Conservation (phyloP, 2,113 vertebrate species). For the Thamnophis sirtalis region DNA sequence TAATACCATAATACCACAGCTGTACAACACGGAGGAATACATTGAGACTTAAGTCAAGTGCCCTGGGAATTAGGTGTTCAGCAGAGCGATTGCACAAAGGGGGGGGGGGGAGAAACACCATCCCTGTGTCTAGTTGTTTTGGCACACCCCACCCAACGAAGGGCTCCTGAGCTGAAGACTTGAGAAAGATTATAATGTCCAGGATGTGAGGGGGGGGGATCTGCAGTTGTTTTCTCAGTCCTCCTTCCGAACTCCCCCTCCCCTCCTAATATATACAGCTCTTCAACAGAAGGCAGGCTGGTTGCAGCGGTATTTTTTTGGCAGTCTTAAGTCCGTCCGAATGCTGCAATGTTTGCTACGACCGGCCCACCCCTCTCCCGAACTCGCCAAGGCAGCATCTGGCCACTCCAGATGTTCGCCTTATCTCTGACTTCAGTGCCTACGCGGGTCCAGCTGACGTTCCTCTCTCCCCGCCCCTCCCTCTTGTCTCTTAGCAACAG, state of each 20-base stretch:
- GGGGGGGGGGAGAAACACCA: no score
- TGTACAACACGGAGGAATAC: no score
- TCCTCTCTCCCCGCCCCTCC: neutral
- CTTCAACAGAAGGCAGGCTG: no score
- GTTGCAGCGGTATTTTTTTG: neutral
- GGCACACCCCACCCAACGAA: neutral
- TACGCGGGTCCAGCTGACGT: slow-evolving; percentile 50
- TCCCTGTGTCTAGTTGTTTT: neutral
- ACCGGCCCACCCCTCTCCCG: neutral
- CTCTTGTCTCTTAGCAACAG: slow-evolving; percentile 92
- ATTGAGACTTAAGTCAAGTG: no score
- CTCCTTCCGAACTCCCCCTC: neutral
- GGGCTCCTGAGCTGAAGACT: no score
- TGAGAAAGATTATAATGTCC: neutral
- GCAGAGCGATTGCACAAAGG: no score
- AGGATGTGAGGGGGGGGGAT: neutral
- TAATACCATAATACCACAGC: no score
- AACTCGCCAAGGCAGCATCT: neutral
- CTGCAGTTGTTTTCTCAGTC: neutral
- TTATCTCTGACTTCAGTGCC: slow-evolving; percentile 63
- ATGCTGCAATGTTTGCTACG: neutral
- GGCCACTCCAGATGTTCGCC: slow-evolving; percentile 39
- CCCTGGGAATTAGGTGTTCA: no score
- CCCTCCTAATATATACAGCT: neutral
- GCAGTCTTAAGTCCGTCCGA: neutral